Conservation (phyloP, 92 coral and sea anemone species). For the Parazoanthus swiftii region DNA sequence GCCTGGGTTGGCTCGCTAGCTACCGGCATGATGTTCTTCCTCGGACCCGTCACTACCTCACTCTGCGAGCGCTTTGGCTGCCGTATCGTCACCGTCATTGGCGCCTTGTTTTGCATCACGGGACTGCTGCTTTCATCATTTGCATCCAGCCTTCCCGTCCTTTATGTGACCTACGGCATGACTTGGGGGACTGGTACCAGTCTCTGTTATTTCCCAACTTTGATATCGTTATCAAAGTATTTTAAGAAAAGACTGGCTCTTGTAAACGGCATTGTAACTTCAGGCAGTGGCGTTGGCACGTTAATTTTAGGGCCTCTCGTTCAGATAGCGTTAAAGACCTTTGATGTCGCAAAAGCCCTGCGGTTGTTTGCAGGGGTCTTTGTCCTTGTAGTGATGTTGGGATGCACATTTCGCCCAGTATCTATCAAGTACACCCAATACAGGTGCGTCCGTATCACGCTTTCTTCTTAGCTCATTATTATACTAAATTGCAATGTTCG, state of each 20-base stretch:
- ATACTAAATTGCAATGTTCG: too few relatives aligned
- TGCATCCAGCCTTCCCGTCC: constrained; percentile 69
- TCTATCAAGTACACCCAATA: constrained; percentile 50
- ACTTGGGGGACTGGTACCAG: constrained; percentile 91
- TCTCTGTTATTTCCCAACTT: constrained; percentile 85
- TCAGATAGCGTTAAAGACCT: constrained; percentile 53
- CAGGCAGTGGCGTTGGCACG: constrained; percentile 92
- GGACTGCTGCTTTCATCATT: constrained; percentile 78
- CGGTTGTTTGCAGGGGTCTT: constrained; percentile 67
- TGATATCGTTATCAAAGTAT: constrained; percentile 80
- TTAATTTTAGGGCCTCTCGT: constrained; percentile 69
- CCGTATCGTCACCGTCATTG: constrained; percentile 76
- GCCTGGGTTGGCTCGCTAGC: constrained; percentile 93
- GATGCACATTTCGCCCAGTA: constrained; percentile 75
- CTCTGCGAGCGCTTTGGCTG: constrained; percentile 86
- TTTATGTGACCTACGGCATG: constrained; percentile 81
- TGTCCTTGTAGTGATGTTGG: constrained; percentile 60
- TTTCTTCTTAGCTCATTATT: neutral
- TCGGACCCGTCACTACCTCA: constrained; percentile 84
- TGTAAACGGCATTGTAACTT: constrained; percentile 83
- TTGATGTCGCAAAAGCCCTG: constrained; percentile 67
- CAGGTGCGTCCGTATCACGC: neutral
- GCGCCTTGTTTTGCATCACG: constrained; percentile 68
- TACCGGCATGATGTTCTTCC: constrained; percentile 88
- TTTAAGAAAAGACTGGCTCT: constrained; percentile 78